A percentile compares a stretch with the other conserved stretches of the same genome.
Evolutionary conservation across 2,113 vertebrate species (phyloP).

Genomic region (Ivindomyrus marchei): DNA sequence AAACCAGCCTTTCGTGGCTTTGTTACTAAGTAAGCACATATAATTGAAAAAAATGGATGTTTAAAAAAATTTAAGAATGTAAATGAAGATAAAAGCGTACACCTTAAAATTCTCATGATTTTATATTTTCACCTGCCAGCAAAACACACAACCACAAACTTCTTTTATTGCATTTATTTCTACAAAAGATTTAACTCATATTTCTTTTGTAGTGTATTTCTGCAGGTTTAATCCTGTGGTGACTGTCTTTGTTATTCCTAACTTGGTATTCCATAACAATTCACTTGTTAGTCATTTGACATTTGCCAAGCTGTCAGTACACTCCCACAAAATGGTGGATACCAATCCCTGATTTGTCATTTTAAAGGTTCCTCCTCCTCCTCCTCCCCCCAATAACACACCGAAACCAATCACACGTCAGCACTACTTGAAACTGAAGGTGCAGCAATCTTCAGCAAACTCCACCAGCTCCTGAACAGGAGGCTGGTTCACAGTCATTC

Average conservation of each 20-base stretch:
- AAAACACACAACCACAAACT: neutral
- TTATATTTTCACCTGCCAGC: neutral
- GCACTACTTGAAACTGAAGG: neutral
- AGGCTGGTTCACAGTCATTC: neutral
- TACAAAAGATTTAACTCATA: neutral
- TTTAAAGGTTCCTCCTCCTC: neutral
- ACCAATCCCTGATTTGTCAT: neutral
- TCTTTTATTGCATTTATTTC: neutral
- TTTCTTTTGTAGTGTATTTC: neutral
- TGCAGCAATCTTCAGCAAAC: neutral
- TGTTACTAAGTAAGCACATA: neutral
- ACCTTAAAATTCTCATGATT: neutral
- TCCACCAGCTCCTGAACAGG: neutral
- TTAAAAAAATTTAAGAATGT: neutral
- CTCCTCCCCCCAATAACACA: neutral
- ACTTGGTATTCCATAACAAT: neutral
- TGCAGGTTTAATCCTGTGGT: neutral
- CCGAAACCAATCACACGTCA: neutral
- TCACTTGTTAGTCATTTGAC: neutral
- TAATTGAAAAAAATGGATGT: neutral
- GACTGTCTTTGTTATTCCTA: neutral
- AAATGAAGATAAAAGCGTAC: neutral
- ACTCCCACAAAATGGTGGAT: neutral
- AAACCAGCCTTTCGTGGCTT: neutral
- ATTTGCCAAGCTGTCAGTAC: neutral